These are phyloP conservation scores for Nicator chloris DNA, from an alignment of 2,113 vertebrate species.

Conservation along the genomic window DNA sequence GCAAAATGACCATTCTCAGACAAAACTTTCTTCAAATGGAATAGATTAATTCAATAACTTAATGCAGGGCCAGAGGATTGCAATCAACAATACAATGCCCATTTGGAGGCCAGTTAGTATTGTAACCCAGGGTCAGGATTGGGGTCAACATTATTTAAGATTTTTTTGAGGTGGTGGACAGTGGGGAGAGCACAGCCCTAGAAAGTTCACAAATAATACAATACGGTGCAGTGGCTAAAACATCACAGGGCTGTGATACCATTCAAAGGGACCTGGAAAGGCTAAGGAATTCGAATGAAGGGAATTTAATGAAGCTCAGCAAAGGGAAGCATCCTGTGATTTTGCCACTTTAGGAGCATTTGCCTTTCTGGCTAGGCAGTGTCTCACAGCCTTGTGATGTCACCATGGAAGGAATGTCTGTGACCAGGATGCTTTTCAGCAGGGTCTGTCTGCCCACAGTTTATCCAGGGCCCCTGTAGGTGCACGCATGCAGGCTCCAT, in stretches of 20 bases:
- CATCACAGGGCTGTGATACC: background rate
- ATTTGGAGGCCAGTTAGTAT: background rate
- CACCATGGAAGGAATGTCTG: fast-evolving
- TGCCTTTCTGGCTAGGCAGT: background rate
- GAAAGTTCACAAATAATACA: background rate
- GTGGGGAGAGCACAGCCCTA: fast-evolving
- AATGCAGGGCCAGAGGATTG: background rate
- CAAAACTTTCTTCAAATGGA: background rate
- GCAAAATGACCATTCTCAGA: background rate
- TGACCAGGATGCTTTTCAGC: background rate
- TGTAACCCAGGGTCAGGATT: background rate
- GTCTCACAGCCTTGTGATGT: background rate
- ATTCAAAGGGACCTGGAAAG: background rate
- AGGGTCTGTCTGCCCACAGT: fast-evolving
- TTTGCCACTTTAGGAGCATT: background rate
- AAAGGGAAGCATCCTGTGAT: background rate
- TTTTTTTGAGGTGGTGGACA: background rate
- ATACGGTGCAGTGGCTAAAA: background rate
- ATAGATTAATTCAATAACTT: background rate
- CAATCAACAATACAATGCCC: background rate
- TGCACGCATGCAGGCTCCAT: background rate
- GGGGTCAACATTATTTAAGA: background rate
- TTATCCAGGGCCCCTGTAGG: background rate
- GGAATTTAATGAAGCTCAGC: background rate
- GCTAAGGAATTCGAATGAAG: background rate